phyloP scores from a whole-genome alignment of 2,113 vertebrate species.

The Siniperca chuatsi region DNA sequence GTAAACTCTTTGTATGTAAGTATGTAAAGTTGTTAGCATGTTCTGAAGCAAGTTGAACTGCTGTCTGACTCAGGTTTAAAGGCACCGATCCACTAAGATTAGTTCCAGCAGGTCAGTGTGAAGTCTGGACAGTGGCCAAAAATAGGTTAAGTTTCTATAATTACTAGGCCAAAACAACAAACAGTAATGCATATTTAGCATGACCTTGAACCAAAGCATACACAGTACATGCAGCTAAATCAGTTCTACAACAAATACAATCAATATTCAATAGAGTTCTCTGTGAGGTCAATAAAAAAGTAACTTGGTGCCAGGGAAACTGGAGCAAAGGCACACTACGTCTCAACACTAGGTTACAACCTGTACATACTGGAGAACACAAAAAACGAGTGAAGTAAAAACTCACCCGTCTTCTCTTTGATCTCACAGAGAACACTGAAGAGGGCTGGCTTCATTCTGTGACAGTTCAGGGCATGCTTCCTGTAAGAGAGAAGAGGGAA shows the following conservation, averaged over 20 bases:
- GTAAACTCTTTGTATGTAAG: neutral
- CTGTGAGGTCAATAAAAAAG: slow-evolving; percentile 25
- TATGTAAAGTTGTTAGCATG: slow-evolving; percentile 1
- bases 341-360: slow-evolving; percentile 45
- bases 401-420: slow-evolving; percentile 93
- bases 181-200: neutral
- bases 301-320: slow-evolving; percentile 15
- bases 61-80: slow-evolving; percentile 54
- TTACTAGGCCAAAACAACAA: slow-evolving; percentile 21
- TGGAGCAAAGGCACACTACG: slow-evolving; percentile 47
- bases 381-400: slow-evolving; percentile 68
- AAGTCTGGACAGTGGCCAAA: slow-evolving; percentile 42
- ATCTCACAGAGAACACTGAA: slow-evolving; percentile 96
- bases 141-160: slow-evolving; percentile 35
- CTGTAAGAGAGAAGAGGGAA: slow-evolving; percentile 79
- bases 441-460: slow-evolving; percentile 94
- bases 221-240: slow-evolving; percentile 18
- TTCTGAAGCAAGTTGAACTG: slow-evolving; percentile 26
- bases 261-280: slow-evolving; percentile 46
- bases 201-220: slow-evolving; percentile 9
- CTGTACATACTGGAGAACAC: slow-evolving; percentile 48
- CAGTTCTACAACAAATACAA: slow-evolving; percentile 26
- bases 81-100: slow-evolving; percentile 38
- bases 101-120: slow-evolving; percentile 43
- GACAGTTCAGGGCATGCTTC: slow-evolving; percentile 94